Conservation (phyloP, 1,140 invertebrate species). For the Brachionus angularis region DNA sequence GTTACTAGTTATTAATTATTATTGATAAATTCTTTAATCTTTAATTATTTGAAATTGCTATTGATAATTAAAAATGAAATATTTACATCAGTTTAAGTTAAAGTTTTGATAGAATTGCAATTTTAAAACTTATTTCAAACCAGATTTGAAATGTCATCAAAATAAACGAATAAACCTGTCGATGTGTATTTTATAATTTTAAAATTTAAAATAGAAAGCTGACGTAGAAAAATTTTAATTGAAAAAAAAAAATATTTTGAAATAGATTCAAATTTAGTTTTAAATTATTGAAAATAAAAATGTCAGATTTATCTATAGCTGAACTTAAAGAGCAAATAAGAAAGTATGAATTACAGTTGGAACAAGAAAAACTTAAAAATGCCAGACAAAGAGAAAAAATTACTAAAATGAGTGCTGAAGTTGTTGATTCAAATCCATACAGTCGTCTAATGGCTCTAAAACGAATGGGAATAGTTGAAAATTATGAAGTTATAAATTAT, state of each 20-base stretch:
- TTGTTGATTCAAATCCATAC: constrained; percentile 98
- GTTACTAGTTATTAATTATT: too few species aligned
- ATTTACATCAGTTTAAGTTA: too few species aligned
- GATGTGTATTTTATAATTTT: background rate
- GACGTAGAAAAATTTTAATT: too few species aligned
- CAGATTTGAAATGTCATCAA: too few species aligned
- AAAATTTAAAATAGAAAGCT: too few species aligned
- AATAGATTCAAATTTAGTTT: background rate
- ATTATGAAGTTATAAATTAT: constrained; percentile 72
- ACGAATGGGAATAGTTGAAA: constrained; percentile 96
- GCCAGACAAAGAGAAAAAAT: constrained; percentile 27
- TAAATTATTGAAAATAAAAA: background rate
- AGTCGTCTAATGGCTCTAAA: constrained; percentile 97
- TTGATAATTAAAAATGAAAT: too few species aligned
- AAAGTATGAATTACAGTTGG: constrained; percentile 32
- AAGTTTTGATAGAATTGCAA: too few species aligned
- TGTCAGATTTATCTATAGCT: constrained; percentile 16
- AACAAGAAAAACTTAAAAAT: constrained; percentile 23
- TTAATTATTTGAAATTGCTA: too few species aligned
- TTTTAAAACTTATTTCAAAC: too few species aligned
- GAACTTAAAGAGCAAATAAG: constrained; percentile 33
- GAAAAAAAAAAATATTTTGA: too few species aligned
- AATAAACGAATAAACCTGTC: background rate
- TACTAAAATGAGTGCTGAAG: constrained; percentile 61
- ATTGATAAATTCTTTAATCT: too few species aligned